Evolutionary conservation across 2,113 vertebrate species (phyloP), one percentile per base, ranked within the genome.

Genomic region (Coryphaenoides rupestris): DNA sequence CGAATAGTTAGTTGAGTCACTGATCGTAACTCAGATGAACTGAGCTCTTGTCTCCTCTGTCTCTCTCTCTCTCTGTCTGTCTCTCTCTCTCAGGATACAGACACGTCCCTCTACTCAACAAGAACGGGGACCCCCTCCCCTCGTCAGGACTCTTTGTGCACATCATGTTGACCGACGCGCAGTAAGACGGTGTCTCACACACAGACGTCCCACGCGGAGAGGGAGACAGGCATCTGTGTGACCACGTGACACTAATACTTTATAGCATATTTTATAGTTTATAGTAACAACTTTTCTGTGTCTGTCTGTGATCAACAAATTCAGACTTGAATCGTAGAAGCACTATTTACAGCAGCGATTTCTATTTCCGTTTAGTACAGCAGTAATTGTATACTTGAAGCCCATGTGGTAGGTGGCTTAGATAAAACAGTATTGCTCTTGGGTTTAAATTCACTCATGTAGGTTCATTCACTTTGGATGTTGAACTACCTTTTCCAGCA

Each of bases 111-210:
- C 90, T 99, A 58, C 76, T 94, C 69, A 90, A 87, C 22, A 92
- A 92, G 86, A 92, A 89, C 0, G 96, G 96, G 61, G 89, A 98
- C 75, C 80, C 84, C 0, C 78, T 94, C 49, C 90, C 92, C 3
- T 96, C 95, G 5, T 93, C 96, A 46, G 90, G 91, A 13, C 92
- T 99, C 24, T 98, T 99, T 63, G 91, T 98, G 57, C 94, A 94
- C 69, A 10, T 94, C 69, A 87, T 78, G 70, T 82, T 93, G 57
- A 9, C 88, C 14, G 92, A 95, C 21, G 81, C 55, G 0, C 23
- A 89, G 58, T 82, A 55, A 80, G 63, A 61, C 9, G 5, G 62
- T 50, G 47, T 19, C 23, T 21, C 19, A 21, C 4, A 62, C 45
- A 57, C 67, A 63, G 3, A 26, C 24, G 6, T 16, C 46, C 17